phyloP scores from a whole-genome alignment of 2,888 invertebrate species.

The Caenorhabditis becei region DNA sequence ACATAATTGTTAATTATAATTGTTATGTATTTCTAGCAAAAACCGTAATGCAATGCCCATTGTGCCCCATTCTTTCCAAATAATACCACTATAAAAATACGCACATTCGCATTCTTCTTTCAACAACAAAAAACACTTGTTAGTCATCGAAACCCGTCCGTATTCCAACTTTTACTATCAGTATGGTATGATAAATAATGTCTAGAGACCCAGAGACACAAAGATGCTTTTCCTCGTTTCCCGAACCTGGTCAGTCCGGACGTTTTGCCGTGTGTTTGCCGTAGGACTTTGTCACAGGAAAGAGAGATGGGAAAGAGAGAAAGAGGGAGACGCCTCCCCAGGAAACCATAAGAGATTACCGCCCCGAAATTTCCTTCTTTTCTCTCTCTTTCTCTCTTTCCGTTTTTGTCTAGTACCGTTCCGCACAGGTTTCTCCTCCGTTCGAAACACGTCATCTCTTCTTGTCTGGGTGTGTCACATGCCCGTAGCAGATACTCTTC shows the following conservation, averaged over 20 bases:
- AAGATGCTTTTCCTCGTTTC: neutral
- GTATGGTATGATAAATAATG: neutral
- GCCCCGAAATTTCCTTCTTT: neutral
- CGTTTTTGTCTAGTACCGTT: neutral
- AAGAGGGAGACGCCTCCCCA: neutral
- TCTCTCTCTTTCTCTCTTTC: neutral
- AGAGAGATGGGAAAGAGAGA: constrained; percentile 12
- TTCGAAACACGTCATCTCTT: neutral
- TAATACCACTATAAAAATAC: no score
- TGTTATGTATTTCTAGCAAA: no score
- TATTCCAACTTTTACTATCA: neutral
- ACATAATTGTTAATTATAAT: no score
- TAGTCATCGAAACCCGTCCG: no score
- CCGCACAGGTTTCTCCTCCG: neutral
- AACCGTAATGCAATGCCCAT: no score
- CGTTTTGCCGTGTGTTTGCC: constrained; percentile 35
- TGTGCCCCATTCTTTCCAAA: no score
- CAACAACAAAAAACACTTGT: no score
- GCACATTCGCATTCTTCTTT: no score
- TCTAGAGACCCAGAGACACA: neutral
- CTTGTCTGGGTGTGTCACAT: neutral
- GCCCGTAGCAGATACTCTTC: no score
- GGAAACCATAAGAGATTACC: neutral
- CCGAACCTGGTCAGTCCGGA: neutral
- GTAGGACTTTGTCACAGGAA: constrained; percentile 26